Base-by-base conservation (phyloP, 2,888 invertebrate species). In the Clostera curtula region DNA sequence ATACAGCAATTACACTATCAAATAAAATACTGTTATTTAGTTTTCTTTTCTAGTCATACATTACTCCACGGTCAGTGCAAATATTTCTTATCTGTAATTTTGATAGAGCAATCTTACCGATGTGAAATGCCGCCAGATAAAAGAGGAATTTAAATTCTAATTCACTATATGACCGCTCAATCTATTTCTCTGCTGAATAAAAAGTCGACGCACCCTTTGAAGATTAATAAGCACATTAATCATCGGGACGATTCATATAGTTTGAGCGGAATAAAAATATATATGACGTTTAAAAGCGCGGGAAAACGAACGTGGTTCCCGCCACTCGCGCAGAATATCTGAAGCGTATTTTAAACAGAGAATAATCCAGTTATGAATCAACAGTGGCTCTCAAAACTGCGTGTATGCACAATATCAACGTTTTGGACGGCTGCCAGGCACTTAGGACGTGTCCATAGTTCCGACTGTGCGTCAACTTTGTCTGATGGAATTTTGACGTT, bases 381-480 rank as follows among this genome's bases (percentile, higher is more conserved):
- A 40, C 44, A 31, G 31, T 34, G 23, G 15, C 15, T 22, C 22
- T 22, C 13, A 3, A 4, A 25, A 31, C 33, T 31, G 25, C 27
- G 23, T 37, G 49, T 51, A 47, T 55, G 53, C 50, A 43, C 50
- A 43, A 36, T 49, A 53, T 55, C 51, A 46, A 14, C 12, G 7
- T 12, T 10, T 41, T 57, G 56, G 56, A 35, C 3, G 6, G 4
- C 0, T 3, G 51, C 56, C 56, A 56, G 32, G 19, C 7, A 13
- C 31, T 45, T 44, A 51, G 40, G 31, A 27, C 38, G 34, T 31
- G 29, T 39, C 36, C 35, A 25, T 25, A 46, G 32, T 24, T 14
- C 14, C 34, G 37, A 34, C 36, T 40, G 43, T 26, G 27, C 34
- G 36, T 11, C 9, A 11, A 22, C 19, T 6, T 5, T 4, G 21